A percentile compares a stretch with the other conserved stretches of the same genome.
phyloP scores from a whole-genome alignment of 1,140 invertebrate species.

The Tyrophagus putrescentiae region DNA sequence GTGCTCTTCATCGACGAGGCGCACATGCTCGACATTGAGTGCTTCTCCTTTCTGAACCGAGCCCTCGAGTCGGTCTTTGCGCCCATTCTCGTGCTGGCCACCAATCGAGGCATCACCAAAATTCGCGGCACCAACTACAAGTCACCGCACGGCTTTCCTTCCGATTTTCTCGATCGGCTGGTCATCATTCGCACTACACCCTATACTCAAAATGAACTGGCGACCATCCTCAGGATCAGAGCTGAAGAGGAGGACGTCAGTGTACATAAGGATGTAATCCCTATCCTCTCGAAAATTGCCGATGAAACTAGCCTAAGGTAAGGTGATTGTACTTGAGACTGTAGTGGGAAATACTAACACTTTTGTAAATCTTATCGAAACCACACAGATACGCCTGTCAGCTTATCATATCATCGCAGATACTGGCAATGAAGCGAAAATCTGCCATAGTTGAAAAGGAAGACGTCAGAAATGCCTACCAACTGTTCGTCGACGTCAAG shows the following conservation, averaged over 20 bases:
- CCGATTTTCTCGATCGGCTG: conserved; percentile 86
- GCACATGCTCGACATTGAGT: conserved; percentile 97
- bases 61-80: conserved; percentile 93
- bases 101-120: conserved; percentile 89
- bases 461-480: conserved; percentile 88
- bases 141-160: conserved; percentile 88
- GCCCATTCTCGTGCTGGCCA: conserved; percentile 94
- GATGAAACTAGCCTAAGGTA: conserved; percentile 48
- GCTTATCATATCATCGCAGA: conserved; percentile 81
- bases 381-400: conserved; percentile 97
- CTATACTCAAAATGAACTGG: conserved; percentile 74
- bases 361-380: no score
- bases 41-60: conserved; percentile 92
- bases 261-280: conserved; percentile 77
- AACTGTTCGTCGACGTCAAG: conserved; percentile 80
- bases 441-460: conserved; percentile 53
- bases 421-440: conserved; percentile 70
- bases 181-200: conserved; percentile 72
- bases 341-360: no score
- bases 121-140: conserved; percentile 86
- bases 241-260: conserved; percentile 96
- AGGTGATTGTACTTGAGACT: no score
- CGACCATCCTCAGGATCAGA: conserved; percentile 78
- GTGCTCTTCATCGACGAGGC: conserved; percentile 85
- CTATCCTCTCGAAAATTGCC: conserved; percentile 77